Evolutionary conservation across 1,140 invertebrate genomes (phyloP), one percentile per base, ranked within the genome.

Genomic region (Chrysopa pallens): DNA sequence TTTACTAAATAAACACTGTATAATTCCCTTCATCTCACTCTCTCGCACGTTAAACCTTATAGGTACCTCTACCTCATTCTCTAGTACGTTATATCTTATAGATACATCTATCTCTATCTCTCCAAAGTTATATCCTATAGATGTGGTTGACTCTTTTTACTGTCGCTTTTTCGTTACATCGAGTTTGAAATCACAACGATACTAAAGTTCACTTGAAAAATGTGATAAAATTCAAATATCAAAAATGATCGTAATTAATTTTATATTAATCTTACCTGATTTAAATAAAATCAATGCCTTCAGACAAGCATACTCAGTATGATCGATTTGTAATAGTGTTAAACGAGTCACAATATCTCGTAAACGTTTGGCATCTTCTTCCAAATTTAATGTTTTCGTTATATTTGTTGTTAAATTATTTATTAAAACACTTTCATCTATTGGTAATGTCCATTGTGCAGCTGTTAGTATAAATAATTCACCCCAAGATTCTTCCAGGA

Each of bases 391-490:
- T 40, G 44, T 38, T 31, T 29, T 8, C 42, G 29, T 28, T 38
- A 36, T 40, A 38, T 40, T 43, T 42, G 29, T 43, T 40, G 29
- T 37, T 29, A 6, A 11, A 36, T 38, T 48, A 41, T 33, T 35
- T 39, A n/a, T 17, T 9, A 12, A 29, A 33, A 29, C 57, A 77
- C 77, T 71, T 67, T 84, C 76, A 40, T 84, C 76, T 8, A 87
- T 69, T 2, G 73, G 70, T 42, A 85, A 70, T 9, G 73, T 72
- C 74, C 80, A 84, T 54, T 89, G 84, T 1, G 84, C 79, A 4
- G 83, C 76, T 14, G 77, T 84, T 5, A 90, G 56, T 0, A 90
- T 68, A 54, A 89, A 90, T n/a, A 91, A 59, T 51, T 89, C 84
- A 46, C 73, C 75, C 86, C 87, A 91, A 14, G 78, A 74, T 49